Evolutionary conservation across 2,888 invertebrate species (phyloP), one percentile per base, ranked within the genome.

Genomic region (Dryobota labecula): DNA sequence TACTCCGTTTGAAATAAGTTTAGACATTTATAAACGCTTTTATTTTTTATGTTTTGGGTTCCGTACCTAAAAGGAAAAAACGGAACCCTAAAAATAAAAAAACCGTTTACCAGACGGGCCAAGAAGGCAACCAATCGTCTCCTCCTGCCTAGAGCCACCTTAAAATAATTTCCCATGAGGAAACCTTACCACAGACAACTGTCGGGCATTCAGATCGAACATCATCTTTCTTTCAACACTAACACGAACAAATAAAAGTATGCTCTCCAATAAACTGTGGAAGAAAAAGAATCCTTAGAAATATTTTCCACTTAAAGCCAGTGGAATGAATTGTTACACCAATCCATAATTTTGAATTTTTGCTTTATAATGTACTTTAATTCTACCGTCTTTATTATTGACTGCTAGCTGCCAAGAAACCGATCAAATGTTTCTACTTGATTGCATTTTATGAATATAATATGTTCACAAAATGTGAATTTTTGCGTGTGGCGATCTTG

Each of bases 101-200:
- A 41, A 64, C n/a, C 24, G 7, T 51, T 36, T 36, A 58, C 24
- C 0, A 49, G 30, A 27, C 15, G 54, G 11, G 11, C 24, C n/a
- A 18, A 60, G n/a, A 15, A n/a, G 18, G 45, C 24, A 13, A 30
- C 38, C 41, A 24, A 27, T 36, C 11, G 49, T 54, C n/a, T 47
- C 20, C 30, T 47, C 24, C 51, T 57, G 62, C 27, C 30, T 15
- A 20, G 33, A 36, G 24, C 65, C 67, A 67, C 57, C 36, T 53
- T 45, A 27, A 36, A 45, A n/a, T 80, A 68, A 73, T 70, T 80
- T 68, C 73, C 70, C 73, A 58, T 43, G 62, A 70, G 73, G 27
- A 65, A 27, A 33, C n/a, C n/a, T n/a, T n/a, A n/a, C 54, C 64
- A 49, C 61, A 53, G 41, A 49, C 54, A 38, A 66, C 54, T 51